Base-by-base conservation (phyloP, 2,888 invertebrate genomes). In the Dryobota labecula region DNA sequence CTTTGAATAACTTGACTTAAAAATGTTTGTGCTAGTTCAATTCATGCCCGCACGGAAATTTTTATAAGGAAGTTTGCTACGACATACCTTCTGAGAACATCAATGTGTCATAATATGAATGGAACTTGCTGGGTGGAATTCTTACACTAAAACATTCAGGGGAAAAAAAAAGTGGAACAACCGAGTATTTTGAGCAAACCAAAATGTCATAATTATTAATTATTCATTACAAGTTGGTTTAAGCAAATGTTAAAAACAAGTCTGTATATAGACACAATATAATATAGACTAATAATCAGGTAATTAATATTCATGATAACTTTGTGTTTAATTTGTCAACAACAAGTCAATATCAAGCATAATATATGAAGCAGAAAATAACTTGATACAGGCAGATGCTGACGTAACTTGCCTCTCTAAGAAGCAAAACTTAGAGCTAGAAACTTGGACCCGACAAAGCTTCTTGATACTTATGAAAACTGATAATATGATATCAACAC, bases 31-130 rank as follows among this genome's bases (percentile, higher is more conserved):
- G 20, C 47, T 20, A 49, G 45, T 80, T 58, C n/a, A 72, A 64
- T 62, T n/a, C n/a, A n/a, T 80, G 33, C 41, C 9, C 54, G 11
- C n/a, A 67, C n/a, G 75, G 76, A 74, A 65, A 47, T 20, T 41
- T 64, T 41, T 65, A 56, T 53, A n/a, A 57, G 67, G 67, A 80
- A 79, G 74, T 24, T 41, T 47, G 30, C 27, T 13, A 7, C 38
- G 27, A n/a, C n/a, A 57, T 45, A 30, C 11, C n/a, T n/a, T n/a
- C n/a, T 20, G 33, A 30, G 51, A 45, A 30, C n/a, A 53, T 38
- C 6, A 54, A 60, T 58, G 13, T 20, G 33, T 53, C 20, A 45
- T 49, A 30, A 33, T 24, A 61, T 45, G 15, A 33, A 49, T 43
- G n/a, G 11, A 53, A 49, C 27, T 33, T 6, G 24, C 8, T 41